Evolutionary conservation across 1,140 invertebrate genomes (phyloP).

Genomic region (Littorina saxatilis): DNA sequence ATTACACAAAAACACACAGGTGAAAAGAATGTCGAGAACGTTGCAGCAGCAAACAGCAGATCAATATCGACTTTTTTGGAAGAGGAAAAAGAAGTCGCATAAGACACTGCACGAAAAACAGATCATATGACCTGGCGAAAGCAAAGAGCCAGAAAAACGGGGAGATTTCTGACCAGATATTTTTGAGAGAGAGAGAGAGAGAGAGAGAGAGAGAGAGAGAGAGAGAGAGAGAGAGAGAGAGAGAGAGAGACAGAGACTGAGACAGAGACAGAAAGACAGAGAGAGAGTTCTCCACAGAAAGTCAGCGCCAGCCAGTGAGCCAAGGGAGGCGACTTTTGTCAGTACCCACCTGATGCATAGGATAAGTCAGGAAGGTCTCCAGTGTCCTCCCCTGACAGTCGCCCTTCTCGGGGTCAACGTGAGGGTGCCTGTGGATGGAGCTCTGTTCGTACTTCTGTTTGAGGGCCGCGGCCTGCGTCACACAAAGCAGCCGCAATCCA

Average conservation of each 20-base stretch:
- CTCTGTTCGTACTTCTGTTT: conserved; percentile 31
- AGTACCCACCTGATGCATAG: conserved; percentile 92
- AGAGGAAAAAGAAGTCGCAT: no score
- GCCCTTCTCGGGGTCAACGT: conserved; percentile 81
- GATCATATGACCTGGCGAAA: no score
- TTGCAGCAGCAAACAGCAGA: no score
- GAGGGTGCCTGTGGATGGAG: conserved; percentile 18
- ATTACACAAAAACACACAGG: no score
- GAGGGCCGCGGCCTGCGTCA: conserved; percentile 29
- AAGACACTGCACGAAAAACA: no score
- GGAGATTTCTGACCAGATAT: no score
- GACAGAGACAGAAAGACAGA: conserved; percentile 19
- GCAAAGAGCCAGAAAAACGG: no score
- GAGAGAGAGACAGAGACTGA: conserved; percentile 4
- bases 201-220: background rate
- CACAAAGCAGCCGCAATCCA: conserved; percentile 30
- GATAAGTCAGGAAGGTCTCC: conserved; percentile 94
- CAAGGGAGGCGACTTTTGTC: background rate
- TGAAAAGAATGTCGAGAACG: no score
- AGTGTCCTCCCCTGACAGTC: conserved; percentile 89
- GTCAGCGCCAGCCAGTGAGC: background rate
- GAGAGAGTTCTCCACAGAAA: background rate
- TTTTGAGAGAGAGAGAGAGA: background rate
- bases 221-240: background rate
- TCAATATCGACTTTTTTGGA: no score